Conservation (phyloP, 2,888 invertebrate genomes). For the Spilarctia lutea region DNA sequence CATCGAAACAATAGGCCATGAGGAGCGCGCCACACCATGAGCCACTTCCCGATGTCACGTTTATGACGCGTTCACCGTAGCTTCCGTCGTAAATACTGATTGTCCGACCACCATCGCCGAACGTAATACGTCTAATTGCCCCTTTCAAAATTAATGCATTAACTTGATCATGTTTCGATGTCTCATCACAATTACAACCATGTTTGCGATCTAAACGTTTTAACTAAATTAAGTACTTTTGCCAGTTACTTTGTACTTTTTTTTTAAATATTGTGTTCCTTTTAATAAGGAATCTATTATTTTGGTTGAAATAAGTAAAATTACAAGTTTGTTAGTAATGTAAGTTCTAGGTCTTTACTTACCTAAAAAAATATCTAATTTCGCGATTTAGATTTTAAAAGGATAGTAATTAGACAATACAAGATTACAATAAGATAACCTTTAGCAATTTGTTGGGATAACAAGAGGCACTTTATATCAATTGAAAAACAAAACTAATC, state of each 20-base stretch:
- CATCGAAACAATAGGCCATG: conserved; percentile 80
- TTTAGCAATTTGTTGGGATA: not conserved
- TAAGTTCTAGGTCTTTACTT: too few relatives aligned
- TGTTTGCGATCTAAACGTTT: conserved; percentile 70
- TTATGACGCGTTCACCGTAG: conserved; percentile 73
- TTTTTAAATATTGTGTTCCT: not conserved
- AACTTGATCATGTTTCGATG: conserved; percentile 76
- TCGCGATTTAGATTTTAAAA: not conserved
- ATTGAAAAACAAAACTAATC: not conserved
- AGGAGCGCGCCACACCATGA: conserved; percentile 63
- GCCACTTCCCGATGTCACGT: conserved; percentile 74
- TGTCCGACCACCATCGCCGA: conserved; percentile 70
- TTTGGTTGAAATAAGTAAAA: not conserved
- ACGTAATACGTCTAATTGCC: conserved; percentile 80
- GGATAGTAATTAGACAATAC: not conserved
- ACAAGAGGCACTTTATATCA: not conserved
- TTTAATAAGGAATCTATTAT: not conserved
- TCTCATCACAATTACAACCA: conserved; percentile 64
- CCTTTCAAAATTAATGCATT: conserved; percentile 81
- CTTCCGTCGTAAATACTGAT: conserved; percentile 80
- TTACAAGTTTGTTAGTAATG: not conserved
- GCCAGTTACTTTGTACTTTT: conserved; percentile 32
- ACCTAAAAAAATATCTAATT: not conserved
- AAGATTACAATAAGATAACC: not conserved
- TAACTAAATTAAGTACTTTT: conserved; percentile 60